These are phyloP conservation scores for Pampus argenteus DNA, from an alignment of 2,797 vertebrate species.

Conservation along the genomic window DNA sequence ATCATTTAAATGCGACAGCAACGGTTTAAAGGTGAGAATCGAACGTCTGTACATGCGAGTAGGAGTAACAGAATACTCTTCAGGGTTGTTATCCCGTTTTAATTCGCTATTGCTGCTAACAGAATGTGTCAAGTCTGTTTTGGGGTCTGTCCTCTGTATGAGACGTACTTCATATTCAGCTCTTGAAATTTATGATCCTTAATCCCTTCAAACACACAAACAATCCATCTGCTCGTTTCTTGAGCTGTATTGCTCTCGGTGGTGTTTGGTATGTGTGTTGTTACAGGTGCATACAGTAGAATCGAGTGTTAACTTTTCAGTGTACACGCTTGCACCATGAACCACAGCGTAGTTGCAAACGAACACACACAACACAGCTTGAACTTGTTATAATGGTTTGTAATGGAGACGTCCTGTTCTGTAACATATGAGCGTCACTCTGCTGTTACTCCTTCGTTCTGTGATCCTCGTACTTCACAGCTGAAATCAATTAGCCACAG, in stretches of 20 bases:
- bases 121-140: conserved; percentile 16
- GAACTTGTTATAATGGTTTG: neutral
- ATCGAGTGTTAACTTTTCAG: conserved; percentile 7
- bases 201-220: conserved; percentile 43
- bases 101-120: neutral
- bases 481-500: conserved; percentile 69
- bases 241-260: conserved; percentile 43
- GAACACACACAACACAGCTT: conserved; percentile 2
- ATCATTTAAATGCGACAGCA: neutral
- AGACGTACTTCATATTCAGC: conserved; percentile 15
- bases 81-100: neutral
- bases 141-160: conserved; percentile 6
- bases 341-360: neutral
- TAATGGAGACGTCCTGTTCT: conserved; percentile 18
- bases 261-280: conserved; percentile 38
- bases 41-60: neutral
- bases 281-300: conserved; percentile 57
- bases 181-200: conserved; percentile 42
- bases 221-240: conserved; percentile 40
- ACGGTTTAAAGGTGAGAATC: conserved; percentile 1
- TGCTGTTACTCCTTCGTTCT: conserved; percentile 14
- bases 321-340: conserved; percentile 1
- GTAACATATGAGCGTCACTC: conserved; percentile 11
- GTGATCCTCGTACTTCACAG: conserved; percentile 49
- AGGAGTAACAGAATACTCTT: conserved; percentile 1